Conservation (phyloP, 2,113 vertebrate species). For the Macquaria ambigua region DNA sequence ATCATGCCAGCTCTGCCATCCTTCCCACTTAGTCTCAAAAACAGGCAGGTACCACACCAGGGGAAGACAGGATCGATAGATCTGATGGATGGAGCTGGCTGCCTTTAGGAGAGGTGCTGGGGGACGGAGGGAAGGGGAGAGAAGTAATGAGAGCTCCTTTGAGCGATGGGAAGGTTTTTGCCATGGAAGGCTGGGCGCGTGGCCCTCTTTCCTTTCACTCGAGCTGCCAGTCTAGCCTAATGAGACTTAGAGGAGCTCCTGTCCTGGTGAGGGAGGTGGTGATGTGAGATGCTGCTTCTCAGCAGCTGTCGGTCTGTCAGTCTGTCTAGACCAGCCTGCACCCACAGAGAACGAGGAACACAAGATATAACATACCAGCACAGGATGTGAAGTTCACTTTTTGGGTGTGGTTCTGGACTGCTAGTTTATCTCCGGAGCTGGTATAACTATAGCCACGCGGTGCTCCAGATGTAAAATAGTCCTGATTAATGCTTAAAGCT, state of each 20-base stretch:
- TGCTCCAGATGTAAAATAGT: neutral
- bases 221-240: constrained; percentile 64
- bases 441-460: neutral
- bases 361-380: neutral
- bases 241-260: constrained; percentile 56
- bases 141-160: constrained; percentile 68
- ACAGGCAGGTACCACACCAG: constrained; percentile 70
- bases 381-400: neutral
- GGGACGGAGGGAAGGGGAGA: constrained; percentile 18
- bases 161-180: constrained; percentile 57
- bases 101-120: constrained; percentile 44
- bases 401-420: constrained; percentile 1
- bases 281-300: constrained; percentile 44
- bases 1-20: constrained; percentile 69
- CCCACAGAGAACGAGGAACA: constrained; percentile 4
- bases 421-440: neutral
- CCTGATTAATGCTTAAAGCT: neutral
- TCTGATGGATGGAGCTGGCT: constrained; percentile 75
- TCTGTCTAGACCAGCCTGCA: constrained; percentile 25
- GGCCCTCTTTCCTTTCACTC: constrained; percentile 30
- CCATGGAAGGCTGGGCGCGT: constrained; percentile 30
- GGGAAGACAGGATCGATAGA: constrained; percentile 73
- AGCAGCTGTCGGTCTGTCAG: constrained; percentile 42
- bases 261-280: constrained; percentile 47
- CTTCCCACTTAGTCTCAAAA: constrained; percentile 75